phyloP scores from a whole-genome alignment of 2,113 vertebrate genomes.

The Okapia johnstoni region DNA sequence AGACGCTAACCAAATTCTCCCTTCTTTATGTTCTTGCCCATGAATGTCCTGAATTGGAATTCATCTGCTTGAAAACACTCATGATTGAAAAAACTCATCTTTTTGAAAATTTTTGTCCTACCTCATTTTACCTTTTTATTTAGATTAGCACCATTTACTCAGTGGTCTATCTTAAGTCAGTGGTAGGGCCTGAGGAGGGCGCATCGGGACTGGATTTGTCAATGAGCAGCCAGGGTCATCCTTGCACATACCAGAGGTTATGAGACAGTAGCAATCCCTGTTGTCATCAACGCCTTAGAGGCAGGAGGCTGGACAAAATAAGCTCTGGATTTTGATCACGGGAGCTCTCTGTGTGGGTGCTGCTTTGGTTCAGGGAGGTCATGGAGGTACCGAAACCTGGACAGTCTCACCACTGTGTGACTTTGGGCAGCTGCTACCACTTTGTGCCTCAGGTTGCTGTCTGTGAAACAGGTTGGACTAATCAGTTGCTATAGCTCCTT shows the following conservation, averaged over 20 bases:
- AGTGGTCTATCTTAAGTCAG: no score
- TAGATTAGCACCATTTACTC: not conserved
- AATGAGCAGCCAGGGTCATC: no score
- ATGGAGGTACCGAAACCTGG: not conserved
- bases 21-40: not conserved
- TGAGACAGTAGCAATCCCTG: not conserved
- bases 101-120: not conserved
- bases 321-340: not conserved
- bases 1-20: not conserved
- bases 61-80: not conserved
- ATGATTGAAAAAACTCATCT: not conserved
- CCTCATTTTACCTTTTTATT: not conserved
- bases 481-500: not conserved
- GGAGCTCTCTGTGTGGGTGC: not conserved
- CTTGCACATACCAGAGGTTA: not conserved
- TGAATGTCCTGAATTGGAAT: not conserved
- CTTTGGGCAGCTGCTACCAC: not conserved
- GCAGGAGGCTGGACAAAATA: not conserved
- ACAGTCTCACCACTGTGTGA: not conserved
- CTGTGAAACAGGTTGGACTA: not conserved
- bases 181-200: not conserved
- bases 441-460: not conserved
- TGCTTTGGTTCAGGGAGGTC: not conserved
- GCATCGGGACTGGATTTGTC: rapidly evolving
- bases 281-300: not conserved